A percentile compares a stretch with the other conserved stretches of the same genome.
These are phyloP conservation scores for Diaperis boleti DNA, from an alignment of 2,888 invertebrate genomes.

Conservation along the genomic window DNA sequence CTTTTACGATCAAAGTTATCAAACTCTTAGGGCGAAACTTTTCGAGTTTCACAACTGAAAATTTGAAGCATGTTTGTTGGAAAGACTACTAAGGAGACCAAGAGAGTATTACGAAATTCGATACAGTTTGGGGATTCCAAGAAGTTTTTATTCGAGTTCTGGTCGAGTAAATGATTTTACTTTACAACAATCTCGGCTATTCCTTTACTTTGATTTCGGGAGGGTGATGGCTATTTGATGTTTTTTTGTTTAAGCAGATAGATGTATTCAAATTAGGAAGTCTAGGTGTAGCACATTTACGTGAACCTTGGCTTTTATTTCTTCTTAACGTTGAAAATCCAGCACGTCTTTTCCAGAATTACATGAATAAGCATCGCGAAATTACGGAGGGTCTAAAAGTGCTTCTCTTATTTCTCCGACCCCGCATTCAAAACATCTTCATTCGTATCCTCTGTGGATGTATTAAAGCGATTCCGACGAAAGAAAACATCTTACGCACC, in stretches of 20 bases:
- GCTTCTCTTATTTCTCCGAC: conserved; percentile 7
- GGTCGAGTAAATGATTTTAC: too few species aligned
- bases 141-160: not conserved
- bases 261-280: too few species aligned
- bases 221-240: too few species aligned
- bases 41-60: conserved; percentile 1
- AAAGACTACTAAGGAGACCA: not conserved
- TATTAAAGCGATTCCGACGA: conserved; percentile 26
- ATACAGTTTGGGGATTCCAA: not conserved
- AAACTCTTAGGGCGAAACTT: conserved; percentile 1
- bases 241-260: too few species aligned
- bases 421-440: conserved; percentile 21
- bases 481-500: conserved; percentile 12
- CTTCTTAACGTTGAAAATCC: too few species aligned
- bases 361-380: conserved; percentile 2
- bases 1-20: conserved; percentile 9
- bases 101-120: conserved; percentile 11
- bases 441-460: conserved; percentile 11
- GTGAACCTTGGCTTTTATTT: too few species aligned
- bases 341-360: not conserved
- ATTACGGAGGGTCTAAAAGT: conserved; percentile 8
- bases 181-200: too few species aligned
- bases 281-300: too few species aligned
- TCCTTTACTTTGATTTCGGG: too few species aligned
- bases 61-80: conserved; percentile 6